phyloP scores from a whole-genome alignment of 2,888 invertebrate genomes.

The Stenichneumon culpator region DNA sequence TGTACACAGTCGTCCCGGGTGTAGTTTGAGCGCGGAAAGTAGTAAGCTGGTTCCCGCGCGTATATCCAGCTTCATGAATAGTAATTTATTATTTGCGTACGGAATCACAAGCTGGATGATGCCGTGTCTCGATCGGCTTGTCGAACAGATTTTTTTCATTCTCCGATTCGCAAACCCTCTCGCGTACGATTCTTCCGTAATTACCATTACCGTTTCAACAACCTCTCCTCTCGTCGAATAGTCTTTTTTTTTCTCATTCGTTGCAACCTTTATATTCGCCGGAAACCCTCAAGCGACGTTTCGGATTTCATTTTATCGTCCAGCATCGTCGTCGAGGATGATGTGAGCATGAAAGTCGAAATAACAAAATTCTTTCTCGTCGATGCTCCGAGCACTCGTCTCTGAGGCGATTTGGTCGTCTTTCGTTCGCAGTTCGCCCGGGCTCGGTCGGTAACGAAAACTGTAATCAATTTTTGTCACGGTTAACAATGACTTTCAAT shows the following conservation, averaged over 20 bases:
- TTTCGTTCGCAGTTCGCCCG: too few species aligned
- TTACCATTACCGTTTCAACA: constrained; percentile 27
- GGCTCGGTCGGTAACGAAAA: too few species aligned
- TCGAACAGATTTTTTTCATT: constrained; percentile 6
- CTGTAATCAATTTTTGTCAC: too few species aligned
- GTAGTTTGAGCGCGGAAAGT: constrained; percentile 46
- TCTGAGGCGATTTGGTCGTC: too few species aligned
- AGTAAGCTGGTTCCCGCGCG: constrained; percentile 43
- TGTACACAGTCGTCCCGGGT: constrained; percentile 43
- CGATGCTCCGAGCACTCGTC: too few species aligned
- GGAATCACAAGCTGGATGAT: constrained; percentile 39
- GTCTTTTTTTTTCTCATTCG: not conserved
- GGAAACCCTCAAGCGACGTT: not conserved
- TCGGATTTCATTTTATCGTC: not conserved
- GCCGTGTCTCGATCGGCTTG: constrained; percentile 26
- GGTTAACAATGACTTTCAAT: too few species aligned
- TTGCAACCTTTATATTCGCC: not conserved
- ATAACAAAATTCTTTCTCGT: not conserved
- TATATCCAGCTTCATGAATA: constrained; percentile 56
- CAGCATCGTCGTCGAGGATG: not conserved
- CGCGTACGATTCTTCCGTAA: constrained; percentile 14
- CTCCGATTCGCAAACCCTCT: constrained; percentile 15
- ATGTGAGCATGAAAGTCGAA: not conserved
- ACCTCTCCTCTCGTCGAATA: not conserved
- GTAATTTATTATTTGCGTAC: constrained; percentile 64